Conservation (phyloP, 2,797 vertebrate species). For the Hydrolagus colliei region DNA sequence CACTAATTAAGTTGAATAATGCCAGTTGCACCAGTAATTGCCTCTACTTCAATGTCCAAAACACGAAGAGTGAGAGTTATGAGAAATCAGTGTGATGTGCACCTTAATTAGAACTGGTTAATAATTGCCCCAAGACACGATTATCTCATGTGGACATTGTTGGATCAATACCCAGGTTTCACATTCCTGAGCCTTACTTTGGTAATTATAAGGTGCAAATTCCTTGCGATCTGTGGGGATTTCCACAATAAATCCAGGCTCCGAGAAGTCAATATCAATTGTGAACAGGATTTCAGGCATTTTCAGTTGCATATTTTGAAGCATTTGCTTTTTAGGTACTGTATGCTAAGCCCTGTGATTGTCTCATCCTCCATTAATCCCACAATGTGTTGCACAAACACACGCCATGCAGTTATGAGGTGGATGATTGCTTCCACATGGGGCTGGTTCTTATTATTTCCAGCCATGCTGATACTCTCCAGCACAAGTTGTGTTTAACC, state of each 20-base stretch:
- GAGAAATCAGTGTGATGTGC: neutral
- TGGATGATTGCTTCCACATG: neutral
- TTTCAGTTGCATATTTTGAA: neutral
- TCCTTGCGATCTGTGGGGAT: neutral
- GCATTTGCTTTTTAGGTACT: neutral
- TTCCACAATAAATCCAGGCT: neutral
- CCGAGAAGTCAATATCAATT: conserved; percentile 13
- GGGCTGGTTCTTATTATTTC: neutral
- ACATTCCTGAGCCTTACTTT: conserved; percentile 5
- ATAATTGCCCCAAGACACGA: conserved; percentile 21
- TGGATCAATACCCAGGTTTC: conserved; percentile 14
- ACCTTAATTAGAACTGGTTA: conserved; percentile 13
- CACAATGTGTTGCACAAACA: neutral
- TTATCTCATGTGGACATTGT: neutral
- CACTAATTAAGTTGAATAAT: neutral
- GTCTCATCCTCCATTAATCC: neutral
- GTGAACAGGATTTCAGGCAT: neutral
- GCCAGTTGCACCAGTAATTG: neutral
- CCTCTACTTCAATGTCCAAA: neutral
- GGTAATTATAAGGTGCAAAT: neutral
- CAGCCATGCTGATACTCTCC: neutral
- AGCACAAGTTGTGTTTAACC: neutral
- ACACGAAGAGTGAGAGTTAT: neutral
- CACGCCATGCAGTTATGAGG: neutral
- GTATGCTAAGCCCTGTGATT: neutral